phyloP scores from a whole-genome alignment of 2,113 vertebrate species.

The Pseudolaguvia tuberculata region DNA sequence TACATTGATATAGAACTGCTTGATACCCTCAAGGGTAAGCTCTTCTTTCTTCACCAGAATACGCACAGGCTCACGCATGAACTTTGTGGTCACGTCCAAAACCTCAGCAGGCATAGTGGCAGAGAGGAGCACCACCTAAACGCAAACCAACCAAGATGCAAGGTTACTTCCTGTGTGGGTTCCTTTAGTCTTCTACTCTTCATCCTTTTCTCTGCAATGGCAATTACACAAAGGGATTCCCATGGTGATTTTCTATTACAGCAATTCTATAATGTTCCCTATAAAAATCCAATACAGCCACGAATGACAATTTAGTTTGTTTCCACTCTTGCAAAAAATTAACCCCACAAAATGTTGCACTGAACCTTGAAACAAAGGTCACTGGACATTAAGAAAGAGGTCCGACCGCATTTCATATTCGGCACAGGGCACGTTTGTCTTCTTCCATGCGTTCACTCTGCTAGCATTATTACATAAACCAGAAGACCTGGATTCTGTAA shows the following conservation, averaged over 20 bases:
- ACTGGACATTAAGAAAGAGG: constrained; percentile 77
- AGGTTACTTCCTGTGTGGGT: not conserved
- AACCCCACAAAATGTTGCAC: constrained; percentile 63
- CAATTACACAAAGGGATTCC: too few relatives aligned
- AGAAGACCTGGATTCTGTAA: constrained; percentile 57
- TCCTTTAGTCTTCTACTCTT: not conserved
- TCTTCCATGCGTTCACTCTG: constrained; percentile 60
- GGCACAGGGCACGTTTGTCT: constrained; percentile 56
- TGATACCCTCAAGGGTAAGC: constrained; percentile 97
- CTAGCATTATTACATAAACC: constrained; percentile 65
- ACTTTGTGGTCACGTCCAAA: constrained; percentile 98
- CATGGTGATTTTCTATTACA: too few relatives aligned
- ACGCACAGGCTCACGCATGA: constrained; percentile 95
- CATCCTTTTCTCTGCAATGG: not conserved
- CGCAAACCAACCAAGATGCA: not conserved
- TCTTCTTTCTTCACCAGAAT: constrained; percentile 98
- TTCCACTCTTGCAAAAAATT: too few relatives aligned
- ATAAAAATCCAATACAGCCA: too few relatives aligned
- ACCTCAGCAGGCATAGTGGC: constrained; percentile 98
- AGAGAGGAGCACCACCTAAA: constrained; percentile 91
- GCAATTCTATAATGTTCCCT: too few relatives aligned
- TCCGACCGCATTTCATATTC: constrained; percentile 62
- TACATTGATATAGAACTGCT: constrained; percentile 98
- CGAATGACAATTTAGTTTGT: too few relatives aligned
- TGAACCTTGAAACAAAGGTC: constrained; percentile 62